phyloP scores from a whole-genome alignment of 2,888 invertebrate genomes.

The Meandrusa payeni region DNA sequence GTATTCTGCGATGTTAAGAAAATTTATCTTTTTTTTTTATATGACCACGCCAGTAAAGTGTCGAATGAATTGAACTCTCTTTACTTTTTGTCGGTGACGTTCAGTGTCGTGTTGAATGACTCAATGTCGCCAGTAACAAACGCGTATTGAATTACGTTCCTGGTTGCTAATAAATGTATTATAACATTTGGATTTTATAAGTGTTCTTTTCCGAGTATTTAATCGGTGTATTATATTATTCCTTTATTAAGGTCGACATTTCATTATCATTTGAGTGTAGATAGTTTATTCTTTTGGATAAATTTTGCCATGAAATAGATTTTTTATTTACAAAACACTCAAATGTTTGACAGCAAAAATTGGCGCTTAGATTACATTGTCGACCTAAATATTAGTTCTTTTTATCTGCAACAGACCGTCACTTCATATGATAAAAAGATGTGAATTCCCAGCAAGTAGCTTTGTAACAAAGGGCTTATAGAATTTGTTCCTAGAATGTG shows the following conservation, averaged over 20 bases:
- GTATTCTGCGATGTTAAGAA: slow-evolving; percentile 44
- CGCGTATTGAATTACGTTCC: background rate
- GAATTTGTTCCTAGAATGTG: slow-evolving; percentile 54
- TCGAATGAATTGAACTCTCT: background rate
- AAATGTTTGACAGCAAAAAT: background rate
- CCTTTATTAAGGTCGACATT: too few relatives aligned
- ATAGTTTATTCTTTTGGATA: too few relatives aligned
- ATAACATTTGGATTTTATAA: too few relatives aligned
- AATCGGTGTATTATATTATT: too few relatives aligned
- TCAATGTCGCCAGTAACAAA: background rate
- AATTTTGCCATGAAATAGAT: too few relatives aligned
- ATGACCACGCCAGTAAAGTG: background rate
- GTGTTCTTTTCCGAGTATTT: too few relatives aligned
- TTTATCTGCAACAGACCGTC: slow-evolving; percentile 32
- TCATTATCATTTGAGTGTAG: too few relatives aligned
- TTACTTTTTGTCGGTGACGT: background rate
- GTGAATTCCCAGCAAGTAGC: slow-evolving; percentile 32
- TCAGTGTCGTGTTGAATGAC: background rate
- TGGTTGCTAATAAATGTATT: background rate
- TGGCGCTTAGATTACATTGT: background rate
- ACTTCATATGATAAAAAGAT: slow-evolving; percentile 29
- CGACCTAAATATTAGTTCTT: background rate
- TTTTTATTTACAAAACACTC: slow-evolving; percentile 3
- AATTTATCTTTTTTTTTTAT: slow-evolving; percentile 1
- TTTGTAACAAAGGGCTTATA: slow-evolving; percentile 49